Percentiles rank a stretch among this genome's conserved stretches.
Evolutionary conservation across 2,888 invertebrate genomes (phyloP).

Genomic region (Lycaena phlaeas): DNA sequence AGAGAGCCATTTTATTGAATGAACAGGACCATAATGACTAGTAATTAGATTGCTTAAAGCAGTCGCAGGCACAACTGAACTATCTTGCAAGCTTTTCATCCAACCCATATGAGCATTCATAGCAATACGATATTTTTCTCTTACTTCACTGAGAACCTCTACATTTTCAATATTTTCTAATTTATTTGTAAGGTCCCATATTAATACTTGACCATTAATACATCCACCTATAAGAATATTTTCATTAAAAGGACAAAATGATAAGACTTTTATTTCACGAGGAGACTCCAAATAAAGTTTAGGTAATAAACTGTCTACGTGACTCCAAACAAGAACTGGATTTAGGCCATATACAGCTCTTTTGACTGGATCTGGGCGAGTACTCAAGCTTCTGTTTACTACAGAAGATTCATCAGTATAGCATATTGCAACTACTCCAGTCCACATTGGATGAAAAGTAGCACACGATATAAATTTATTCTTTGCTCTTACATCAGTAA

Average conservation of each 20-base stretch:
- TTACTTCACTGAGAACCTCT: conserved; percentile 74
- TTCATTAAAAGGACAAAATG: conserved; percentile 80
- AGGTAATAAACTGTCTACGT: conserved; percentile 78
- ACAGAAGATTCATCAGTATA: conserved; percentile 75
- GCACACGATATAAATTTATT: conserved; percentile 77
- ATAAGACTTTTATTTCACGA: conserved; percentile 76
- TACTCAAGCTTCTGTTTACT: conserved; percentile 46
- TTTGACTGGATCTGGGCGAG: conserved; percentile 60
- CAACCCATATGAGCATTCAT: conserved; percentile 77
- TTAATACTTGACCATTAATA: conserved; percentile 78
- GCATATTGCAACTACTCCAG: conserved; percentile 78
- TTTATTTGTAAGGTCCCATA: conserved; percentile 80
- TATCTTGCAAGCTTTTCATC: conserved; percentile 77
- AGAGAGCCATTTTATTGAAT: conserved; percentile 79
- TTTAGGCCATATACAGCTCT: conserved; percentile 75
- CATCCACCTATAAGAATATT: conserved; percentile 81
- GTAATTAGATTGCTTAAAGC: conserved; percentile 74
- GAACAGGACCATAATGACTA: conserved; percentile 77
- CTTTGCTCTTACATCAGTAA: conserved; percentile 77
- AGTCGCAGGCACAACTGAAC: conserved; percentile 71
- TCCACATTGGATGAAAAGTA: conserved; percentile 81
- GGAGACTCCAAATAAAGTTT: conserved; percentile 79
- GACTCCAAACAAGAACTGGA: conserved; percentile 83
- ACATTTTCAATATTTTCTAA: conserved; percentile 75
- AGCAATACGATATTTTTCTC: conserved; percentile 74